Conservation (phyloP, 2,888 invertebrate species). For the Camponotus fellah region DNA sequence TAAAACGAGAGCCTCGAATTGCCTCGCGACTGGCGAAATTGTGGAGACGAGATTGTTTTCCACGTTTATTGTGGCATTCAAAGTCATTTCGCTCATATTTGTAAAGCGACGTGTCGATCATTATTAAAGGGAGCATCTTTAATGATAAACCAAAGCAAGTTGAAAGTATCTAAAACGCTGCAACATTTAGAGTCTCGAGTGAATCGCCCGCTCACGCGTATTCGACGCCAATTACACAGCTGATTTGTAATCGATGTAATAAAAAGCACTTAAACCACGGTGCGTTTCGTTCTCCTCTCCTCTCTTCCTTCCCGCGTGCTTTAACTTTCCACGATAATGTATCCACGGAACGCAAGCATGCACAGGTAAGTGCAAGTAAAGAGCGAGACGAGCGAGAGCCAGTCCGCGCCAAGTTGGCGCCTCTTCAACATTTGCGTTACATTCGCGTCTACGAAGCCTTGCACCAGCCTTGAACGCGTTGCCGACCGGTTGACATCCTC, state of each 20-base stretch:
- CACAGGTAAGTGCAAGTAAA: slow-evolving; percentile 38
- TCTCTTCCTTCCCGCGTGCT: slow-evolving; percentile 38
- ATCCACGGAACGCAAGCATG: slow-evolving; percentile 42
- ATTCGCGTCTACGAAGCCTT: slow-evolving; percentile 38
- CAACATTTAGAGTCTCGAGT: background rate
- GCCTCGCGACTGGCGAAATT: slow-evolving; percentile 20
- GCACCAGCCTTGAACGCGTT: slow-evolving; percentile 57
- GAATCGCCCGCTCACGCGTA: slow-evolving; percentile 42
- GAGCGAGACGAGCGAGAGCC: slow-evolving; percentile 42
- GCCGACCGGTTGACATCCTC: slow-evolving; percentile 30
- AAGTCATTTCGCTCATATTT: slow-evolving; percentile 10
- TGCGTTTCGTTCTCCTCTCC: slow-evolving; percentile 28
- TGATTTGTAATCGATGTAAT: slow-evolving; percentile 59
- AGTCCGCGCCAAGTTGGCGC: slow-evolving; percentile 69
- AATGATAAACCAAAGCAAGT: background rate
- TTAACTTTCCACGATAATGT: slow-evolving; percentile 37
- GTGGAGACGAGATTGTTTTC: slow-evolving; percentile 17
- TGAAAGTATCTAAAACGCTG: slow-evolving; percentile 10
- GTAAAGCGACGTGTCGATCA: background rate
- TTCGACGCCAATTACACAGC: slow-evolving; percentile 43
- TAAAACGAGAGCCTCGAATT: slow-evolving; percentile 1
- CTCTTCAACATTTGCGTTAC: slow-evolving; percentile 58
- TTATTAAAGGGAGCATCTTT: background rate
- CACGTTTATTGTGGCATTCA: background rate
- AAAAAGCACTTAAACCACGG: slow-evolving; percentile 61